Percentiles rank a stretch among this genome's conserved stretches.
phyloP scores from a whole-genome alignment of 2,888 invertebrate species.

The Eutolmus rufibarbis region DNA sequence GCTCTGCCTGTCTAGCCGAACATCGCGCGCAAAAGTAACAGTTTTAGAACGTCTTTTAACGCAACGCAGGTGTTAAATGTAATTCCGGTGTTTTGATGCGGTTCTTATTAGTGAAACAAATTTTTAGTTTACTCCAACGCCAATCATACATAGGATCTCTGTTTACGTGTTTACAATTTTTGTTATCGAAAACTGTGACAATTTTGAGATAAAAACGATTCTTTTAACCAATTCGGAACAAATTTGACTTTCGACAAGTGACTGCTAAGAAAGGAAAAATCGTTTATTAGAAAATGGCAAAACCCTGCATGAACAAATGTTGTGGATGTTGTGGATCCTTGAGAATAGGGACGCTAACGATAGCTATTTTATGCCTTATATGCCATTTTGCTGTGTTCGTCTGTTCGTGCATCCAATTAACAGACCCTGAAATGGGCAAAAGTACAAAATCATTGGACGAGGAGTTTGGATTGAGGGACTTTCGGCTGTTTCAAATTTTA shows the following conservation, averaged over 20 bases:
- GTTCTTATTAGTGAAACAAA: background rate
- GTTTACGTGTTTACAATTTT: background rate
- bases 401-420: background rate
- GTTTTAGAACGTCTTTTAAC: background rate
- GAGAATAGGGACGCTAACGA: background rate
- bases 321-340: constrained; percentile 22
- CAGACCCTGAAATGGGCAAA: background rate
- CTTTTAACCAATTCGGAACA: background rate
- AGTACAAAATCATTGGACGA: background rate
- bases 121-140: background rate
- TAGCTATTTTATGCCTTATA: background rate
- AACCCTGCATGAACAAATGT: background rate
- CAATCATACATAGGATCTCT: background rate
- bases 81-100: background rate
- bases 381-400: background rate
- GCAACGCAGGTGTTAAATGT: background rate
- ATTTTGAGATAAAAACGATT: background rate
- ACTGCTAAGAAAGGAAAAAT: background rate
- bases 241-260: background rate
- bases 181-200: background rate
- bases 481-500: constrained; percentile 2
- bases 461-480: constrained; percentile 2
- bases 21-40: background rate
- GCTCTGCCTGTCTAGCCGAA: background rate
- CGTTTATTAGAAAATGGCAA: background rate